phyloP scores from a whole-genome alignment of 1,140 invertebrate genomes.

The Teleopsis dalmanni region DNA sequence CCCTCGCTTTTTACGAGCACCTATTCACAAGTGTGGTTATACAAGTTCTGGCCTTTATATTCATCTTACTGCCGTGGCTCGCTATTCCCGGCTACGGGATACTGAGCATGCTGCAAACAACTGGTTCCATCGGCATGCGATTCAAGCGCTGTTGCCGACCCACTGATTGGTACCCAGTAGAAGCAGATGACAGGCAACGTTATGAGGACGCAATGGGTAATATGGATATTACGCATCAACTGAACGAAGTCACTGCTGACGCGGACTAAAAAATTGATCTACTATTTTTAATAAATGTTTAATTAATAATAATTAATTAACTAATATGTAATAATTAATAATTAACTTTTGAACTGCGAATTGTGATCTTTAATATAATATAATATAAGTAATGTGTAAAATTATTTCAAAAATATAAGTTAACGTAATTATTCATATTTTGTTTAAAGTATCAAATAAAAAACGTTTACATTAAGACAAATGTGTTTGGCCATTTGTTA shows the following conservation, averaged over 20 bases:
- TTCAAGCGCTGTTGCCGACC: conserved; percentile 24
- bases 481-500: too few species aligned
- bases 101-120: conserved; percentile 21
- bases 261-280: conserved; percentile 7
- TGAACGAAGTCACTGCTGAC: conserved; percentile 30
- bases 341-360: too few species aligned
- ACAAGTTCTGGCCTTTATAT: conserved; percentile 7
- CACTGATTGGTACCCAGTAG: conserved; percentile 37
- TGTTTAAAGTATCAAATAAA: too few species aligned
- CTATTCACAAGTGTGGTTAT: neutral
- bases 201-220: conserved; percentile 33
- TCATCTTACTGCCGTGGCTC: conserved; percentile 23
- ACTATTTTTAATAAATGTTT: neutral
- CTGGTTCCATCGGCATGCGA: conserved; percentile 22
- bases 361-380: too few species aligned
- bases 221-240: conserved; percentile 30
- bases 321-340: too few species aligned
- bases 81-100: conserved; percentile 28
- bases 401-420: too few species aligned
- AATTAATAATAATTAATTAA: neutral
- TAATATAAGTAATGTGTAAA: too few species aligned
- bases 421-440: too few species aligned
- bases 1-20: conserved; percentile 8
- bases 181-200: conserved; percentile 28
- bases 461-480: too few species aligned